Evolutionary conservation across 2,888 invertebrate genomes (phyloP).

Genomic region (Acholoe squamosa): DNA sequence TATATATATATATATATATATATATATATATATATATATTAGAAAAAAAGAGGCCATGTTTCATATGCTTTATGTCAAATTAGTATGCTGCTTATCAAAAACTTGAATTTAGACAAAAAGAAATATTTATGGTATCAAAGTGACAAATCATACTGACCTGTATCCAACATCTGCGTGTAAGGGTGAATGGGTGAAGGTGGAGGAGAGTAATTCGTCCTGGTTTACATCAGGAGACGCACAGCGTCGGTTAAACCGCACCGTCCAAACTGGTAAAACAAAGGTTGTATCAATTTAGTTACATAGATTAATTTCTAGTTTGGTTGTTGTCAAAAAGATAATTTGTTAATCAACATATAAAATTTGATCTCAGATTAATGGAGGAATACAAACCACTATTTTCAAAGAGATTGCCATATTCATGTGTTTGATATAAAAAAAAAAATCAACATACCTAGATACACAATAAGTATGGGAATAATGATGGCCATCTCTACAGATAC

Average conservation of each 20-base stretch:
- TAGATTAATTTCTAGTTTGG: too few species aligned
- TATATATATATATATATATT: too few species aligned
- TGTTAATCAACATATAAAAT: neutral
- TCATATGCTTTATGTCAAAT: neutral
- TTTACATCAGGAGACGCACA: conserved; percentile 75
- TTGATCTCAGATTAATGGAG: neutral
- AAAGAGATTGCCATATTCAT: too few species aligned
- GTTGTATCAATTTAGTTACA: too few species aligned
- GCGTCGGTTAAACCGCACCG: conserved; percentile 74
- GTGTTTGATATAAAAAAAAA: too few species aligned
- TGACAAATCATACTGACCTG: too few species aligned
- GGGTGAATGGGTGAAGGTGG: conserved; percentile 73
- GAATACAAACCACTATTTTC: too few species aligned
- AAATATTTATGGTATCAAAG: too few species aligned
- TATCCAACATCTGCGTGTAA: conserved; percentile 75
- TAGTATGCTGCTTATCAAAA: too few species aligned
- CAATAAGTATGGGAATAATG: conserved; percentile 71
- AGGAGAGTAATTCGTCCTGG: conserved; percentile 73
- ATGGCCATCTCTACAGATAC: conserved; percentile 72
- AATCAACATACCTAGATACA: conserved; percentile 77
- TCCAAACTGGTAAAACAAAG: conserved; percentile 71
- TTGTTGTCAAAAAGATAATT: neutral
- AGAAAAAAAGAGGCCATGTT: too few species aligned
- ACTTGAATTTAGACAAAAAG: too few species aligned
- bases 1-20: too few species aligned